phyloP scores from a whole-genome alignment of 1,140 invertebrate species.

The Coelopa frigida region DNA sequence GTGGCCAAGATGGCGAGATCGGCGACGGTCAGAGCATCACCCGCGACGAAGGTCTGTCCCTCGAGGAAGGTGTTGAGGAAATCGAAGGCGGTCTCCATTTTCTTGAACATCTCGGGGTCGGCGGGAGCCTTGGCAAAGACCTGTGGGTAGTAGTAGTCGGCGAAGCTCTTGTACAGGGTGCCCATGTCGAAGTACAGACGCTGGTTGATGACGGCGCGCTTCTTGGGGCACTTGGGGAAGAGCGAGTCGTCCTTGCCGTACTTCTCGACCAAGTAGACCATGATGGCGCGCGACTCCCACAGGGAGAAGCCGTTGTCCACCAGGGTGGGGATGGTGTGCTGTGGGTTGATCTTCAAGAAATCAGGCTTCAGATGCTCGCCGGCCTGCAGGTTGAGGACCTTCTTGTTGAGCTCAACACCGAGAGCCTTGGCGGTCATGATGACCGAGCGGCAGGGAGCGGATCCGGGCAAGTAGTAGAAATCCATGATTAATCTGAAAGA shows the following conservation, averaged over 20 bases:
- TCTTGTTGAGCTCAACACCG: conserved; percentile 63
- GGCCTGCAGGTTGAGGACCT: conserved; percentile 52
- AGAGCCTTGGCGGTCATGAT: conserved; percentile 59
- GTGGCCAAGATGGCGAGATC: conserved; percentile 57
- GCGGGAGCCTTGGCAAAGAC: conserved; percentile 52
- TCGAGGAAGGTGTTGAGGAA: conserved; percentile 60
- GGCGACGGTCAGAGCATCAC: conserved; percentile 64
- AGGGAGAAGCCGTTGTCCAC: conserved; percentile 60
- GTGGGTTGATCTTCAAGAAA: conserved; percentile 54
- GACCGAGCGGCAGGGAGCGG: conserved; percentile 61
- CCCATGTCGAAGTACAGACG: conserved; percentile 66
- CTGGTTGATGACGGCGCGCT: conserved; percentile 63
- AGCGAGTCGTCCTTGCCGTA: conserved; percentile 61
- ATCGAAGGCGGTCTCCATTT: conserved; percentile 53
- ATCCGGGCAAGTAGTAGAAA: conserved; percentile 60
- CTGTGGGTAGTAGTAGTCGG: conserved; percentile 58
- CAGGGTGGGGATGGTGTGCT: conserved; percentile 59
- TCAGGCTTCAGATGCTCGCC: conserved; percentile 63
- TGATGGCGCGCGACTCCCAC: conserved; percentile 65
- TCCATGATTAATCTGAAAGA: conserved; percentile 20
- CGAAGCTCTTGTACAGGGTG: conserved; percentile 54
- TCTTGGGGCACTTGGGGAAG: conserved; percentile 58
- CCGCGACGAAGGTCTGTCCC: conserved; percentile 56
- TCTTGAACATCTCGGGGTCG: conserved; percentile 55
- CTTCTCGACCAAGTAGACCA: conserved; percentile 58